Conservation (phyloP, 2,797 vertebrate species). For the Cirrhinus mrigala region DNA sequence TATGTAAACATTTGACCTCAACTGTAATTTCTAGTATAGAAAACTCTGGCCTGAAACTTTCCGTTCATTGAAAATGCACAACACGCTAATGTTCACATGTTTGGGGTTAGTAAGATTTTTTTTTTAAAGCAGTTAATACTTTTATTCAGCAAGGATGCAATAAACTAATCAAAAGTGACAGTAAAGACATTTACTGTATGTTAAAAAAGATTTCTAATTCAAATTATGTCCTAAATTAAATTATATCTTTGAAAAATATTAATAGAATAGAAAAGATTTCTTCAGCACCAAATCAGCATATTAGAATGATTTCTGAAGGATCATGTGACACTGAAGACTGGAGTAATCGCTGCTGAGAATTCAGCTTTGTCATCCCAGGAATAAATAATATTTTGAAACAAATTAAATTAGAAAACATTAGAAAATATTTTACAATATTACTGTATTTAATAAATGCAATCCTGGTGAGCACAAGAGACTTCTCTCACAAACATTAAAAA, state of each 20-base stretch:
- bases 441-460: background rate
- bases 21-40: conserved; percentile 3
- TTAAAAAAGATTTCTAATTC: background rate
- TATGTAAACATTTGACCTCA: too few species aligned
- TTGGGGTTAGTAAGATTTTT: background rate
- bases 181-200: background rate
- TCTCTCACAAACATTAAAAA: background rate
- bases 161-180: background rate
- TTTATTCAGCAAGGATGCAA: background rate
- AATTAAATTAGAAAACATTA: background rate
- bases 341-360: background rate
- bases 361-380: background rate
- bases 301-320: background rate
- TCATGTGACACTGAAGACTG: background rate
- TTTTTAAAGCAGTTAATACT: background rate
- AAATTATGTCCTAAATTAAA: too few species aligned
- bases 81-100: conserved; percentile 2
- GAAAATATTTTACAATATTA: too few species aligned
- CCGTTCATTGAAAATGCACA: background rate
- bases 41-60: conserved; percentile 10
- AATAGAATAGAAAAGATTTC: background rate
- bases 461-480: background rate
- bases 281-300: background rate
- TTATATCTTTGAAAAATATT: background rate
- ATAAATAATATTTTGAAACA: background rate